Base-by-base conservation (phyloP, 92 coral and sea anemone genomes). In the Zoanthus solanderi region DNA sequence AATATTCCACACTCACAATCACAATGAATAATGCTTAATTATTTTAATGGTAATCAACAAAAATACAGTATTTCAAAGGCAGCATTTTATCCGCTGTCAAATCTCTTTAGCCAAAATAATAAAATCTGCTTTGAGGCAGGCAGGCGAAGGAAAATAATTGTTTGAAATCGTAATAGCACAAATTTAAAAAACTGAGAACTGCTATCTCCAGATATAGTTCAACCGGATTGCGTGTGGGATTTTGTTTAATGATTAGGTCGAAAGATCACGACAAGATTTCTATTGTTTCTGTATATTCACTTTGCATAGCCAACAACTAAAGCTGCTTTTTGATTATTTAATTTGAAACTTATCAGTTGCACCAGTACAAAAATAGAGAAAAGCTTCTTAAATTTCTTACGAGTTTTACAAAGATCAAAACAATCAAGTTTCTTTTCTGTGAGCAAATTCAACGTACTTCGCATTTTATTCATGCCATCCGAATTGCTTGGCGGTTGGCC, bases 221-320 rank as follows among this genome's bases (percentile, higher is more conserved):
- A 7, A 11, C 12, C 12, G 56, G 56, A 50, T 50, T 11, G 56
- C 56, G 56, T 50, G 56, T 11, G 10, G 12, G 56, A 50, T 7
- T 67, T 81, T 63, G 45, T 71, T 50, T 81, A 29, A 6, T 23
- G 11, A 47, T 45, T 29, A 67, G 85, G 85, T 66, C 85, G 66
- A 81, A 45, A 81, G 74, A 47, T 29, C 85, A 46, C 45, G 74
- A 45, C 66, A 81, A 46, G 60, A 23, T 53, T 45, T 81, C 75
- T 46, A 6, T 18, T 48, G 44, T 81, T 81, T 67, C 75, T 45
- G 12, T 44, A 45, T 66, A 46, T 44, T 17, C 42, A 37, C 74
- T 80, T 80, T 16, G 7, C 37, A 79, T 1, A 18, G 60, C 18
- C n/a, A 81, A 81, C 28, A 34, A 8, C 57, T 28, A 11, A 63